Conservation (phyloP, 2,888 invertebrate species). For the Drosophila barbarae region DNA sequence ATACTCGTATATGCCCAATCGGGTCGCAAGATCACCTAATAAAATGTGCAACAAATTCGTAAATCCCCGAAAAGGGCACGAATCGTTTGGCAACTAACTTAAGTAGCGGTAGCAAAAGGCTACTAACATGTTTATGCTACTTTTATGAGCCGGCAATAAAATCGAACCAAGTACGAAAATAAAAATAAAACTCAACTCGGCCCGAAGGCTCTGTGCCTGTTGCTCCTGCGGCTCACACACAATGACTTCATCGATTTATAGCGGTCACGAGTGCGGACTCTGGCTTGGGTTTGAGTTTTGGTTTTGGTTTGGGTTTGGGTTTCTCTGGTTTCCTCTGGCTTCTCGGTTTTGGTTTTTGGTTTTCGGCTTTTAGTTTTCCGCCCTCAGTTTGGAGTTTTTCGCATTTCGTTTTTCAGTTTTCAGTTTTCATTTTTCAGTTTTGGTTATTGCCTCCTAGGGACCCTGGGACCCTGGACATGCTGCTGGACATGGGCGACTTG, state of each 20-base stretch:
- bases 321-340: constrained; percentile 30
- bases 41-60: constrained; percentile 65
- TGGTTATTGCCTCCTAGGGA: not conserved
- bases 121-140: constrained; percentile 75
- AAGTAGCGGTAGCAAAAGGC: constrained; percentile 73
- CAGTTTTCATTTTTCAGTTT: constrained; percentile 15
- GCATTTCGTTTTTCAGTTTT: constrained; percentile 8
- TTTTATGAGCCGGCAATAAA: constrained; percentile 72
- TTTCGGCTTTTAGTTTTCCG: constrained; percentile 34
- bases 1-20: not conserved
- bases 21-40: not conserved
- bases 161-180: constrained; percentile 70
- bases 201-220: constrained; percentile 26
- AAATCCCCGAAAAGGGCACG: constrained; percentile 26
- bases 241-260: constrained; percentile 75
- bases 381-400: constrained; percentile 15
- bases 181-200: constrained; percentile 37
- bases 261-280: constrained; percentile 67
- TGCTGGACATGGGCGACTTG: constrained; percentile 56
- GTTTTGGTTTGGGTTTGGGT: constrained; percentile 16
- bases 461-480: constrained; percentile 5
- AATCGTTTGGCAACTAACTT: constrained; percentile 58
- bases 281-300: constrained; percentile 17
- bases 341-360: constrained; percentile 34
- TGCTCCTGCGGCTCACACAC: constrained; percentile 43